Conservation (phyloP, 2,797 vertebrate species). For the Streptopelia turtur region DNA sequence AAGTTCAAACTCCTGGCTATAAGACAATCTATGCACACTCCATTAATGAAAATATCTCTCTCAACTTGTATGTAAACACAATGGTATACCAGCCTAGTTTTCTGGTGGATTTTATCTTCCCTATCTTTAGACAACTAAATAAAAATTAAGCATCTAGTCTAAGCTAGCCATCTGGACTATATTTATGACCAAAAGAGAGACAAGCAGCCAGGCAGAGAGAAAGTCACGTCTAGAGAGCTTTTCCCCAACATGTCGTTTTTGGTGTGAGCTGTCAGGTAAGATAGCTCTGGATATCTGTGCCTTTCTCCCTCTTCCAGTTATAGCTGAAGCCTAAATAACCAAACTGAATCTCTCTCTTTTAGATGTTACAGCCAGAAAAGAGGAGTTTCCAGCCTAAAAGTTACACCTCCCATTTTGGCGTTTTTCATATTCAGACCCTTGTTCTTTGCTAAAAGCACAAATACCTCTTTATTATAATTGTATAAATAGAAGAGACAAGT, state of each 20-base stretch:
- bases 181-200: background rate
- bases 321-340: background rate
- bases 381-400: background rate
- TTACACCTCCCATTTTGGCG: background rate
- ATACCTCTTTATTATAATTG: background rate
- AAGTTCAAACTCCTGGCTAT: background rate
- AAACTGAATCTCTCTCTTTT: background rate
- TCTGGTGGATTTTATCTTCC: background rate
- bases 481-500: background rate
- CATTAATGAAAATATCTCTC: background rate
- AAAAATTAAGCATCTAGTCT: background rate
- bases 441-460: background rate
- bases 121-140: background rate
- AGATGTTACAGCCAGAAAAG: background rate
- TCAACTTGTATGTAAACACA: background rate
- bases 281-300: background rate
- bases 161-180: background rate
- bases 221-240: background rate
- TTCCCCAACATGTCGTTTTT: background rate
- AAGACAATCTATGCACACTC: background rate
- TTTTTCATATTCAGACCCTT: background rate
- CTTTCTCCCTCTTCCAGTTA: background rate
- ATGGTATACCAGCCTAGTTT: background rate
- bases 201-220: background rate
- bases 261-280: background rate